These are phyloP conservation scores for Corapipo altera DNA, from an alignment of 2,113 vertebrate species.

Conservation along the genomic window DNA sequence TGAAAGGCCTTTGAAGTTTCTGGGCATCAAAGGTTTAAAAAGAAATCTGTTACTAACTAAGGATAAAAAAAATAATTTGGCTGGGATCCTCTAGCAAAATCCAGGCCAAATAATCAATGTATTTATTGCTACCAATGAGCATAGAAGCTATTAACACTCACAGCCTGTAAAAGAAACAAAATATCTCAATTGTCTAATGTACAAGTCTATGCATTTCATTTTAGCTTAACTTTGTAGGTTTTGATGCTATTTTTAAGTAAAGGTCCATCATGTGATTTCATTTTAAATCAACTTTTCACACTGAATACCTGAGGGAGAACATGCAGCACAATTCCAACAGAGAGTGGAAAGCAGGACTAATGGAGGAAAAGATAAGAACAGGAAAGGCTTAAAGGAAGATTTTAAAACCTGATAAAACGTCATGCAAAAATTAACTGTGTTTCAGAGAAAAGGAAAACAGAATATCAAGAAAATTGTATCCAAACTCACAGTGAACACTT, in stretches of 20 bases:
- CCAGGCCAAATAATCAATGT: background rate
- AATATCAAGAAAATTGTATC: background rate
- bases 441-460: background rate
- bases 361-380: conserved; percentile 48
- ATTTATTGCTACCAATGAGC: background rate
- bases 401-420: background rate
- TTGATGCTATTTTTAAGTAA: background rate
- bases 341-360: conserved; percentile 68
- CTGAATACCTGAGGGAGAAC: conserved; percentile 73
- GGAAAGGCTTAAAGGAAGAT: background rate
- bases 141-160: background rate
- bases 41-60: background rate
- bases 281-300: conserved; percentile 4
- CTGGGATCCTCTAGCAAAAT: background rate
- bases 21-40: background rate
- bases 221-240: background rate
- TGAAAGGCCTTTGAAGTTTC: conserved; percentile 68
- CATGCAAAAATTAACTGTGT: background rate
- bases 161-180: background rate
- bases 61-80: background rate
- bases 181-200: background rate
- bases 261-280: conserved; percentile 70
- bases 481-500: background rate
- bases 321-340: conserved; percentile 74
- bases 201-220: background rate